These are phyloP conservation scores for Pedetes capensis DNA, from an alignment of 2,113 vertebrate genomes.

Conservation along the genomic window DNA sequence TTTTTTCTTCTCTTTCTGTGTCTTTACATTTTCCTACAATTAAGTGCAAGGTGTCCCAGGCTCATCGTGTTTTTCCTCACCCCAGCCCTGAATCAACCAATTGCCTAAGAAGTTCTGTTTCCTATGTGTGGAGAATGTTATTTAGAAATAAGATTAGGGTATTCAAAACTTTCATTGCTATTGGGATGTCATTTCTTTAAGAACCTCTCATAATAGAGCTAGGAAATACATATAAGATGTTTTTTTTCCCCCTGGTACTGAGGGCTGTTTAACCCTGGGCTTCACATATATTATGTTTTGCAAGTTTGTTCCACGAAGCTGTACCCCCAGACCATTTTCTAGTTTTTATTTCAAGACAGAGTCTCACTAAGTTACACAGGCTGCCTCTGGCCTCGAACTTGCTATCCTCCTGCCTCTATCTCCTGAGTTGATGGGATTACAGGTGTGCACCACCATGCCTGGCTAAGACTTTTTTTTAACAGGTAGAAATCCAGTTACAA, in stretches of 20 bases:
- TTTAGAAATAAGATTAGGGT: not conserved
- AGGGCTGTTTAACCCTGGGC: not conserved
- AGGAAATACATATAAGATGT: not conserved
- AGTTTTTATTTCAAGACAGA: no score
- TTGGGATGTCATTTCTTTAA: not conserved
- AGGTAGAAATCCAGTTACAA: not conserved
- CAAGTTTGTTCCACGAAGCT: not conserved
- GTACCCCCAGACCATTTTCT: no score
- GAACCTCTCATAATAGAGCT: not conserved
- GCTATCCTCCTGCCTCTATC: not conserved
- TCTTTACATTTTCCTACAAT: not conserved
- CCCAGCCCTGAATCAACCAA: not conserved
- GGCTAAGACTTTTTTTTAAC: not conserved
- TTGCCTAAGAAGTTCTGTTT: not conserved
- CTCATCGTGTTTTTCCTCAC: not conserved
- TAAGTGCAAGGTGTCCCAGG: not conserved
- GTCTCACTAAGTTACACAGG: no score
- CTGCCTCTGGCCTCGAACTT: no score
- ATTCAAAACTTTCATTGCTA: not conserved
- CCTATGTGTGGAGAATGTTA: not conserved
- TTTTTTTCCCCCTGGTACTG: not conserved
- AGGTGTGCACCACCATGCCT: not conserved
- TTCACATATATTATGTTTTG: not conserved
- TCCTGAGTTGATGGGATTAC: not conserved
- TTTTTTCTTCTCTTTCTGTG: not conserved